phyloP scores from a whole-genome alignment of 2,797 vertebrate genomes.

The Psittacula derbiana region DNA sequence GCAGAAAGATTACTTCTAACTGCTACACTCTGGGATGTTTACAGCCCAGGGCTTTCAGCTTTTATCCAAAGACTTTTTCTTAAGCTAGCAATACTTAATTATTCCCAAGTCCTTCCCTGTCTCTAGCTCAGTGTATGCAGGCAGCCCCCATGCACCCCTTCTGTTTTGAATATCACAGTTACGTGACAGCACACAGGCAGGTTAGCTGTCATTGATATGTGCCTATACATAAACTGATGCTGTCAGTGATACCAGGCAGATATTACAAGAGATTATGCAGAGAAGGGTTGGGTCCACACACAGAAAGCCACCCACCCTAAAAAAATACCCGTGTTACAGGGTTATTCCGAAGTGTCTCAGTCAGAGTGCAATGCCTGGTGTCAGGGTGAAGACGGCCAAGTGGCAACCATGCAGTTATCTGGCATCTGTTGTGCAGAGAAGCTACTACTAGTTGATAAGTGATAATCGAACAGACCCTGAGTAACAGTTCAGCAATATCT shows the following conservation, averaged over 20 bases:
- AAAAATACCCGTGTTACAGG: too few relatives aligned
- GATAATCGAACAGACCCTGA: too few relatives aligned
- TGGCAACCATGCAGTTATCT: background rate
- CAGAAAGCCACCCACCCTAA: background rate
- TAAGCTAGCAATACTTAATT: background rate
- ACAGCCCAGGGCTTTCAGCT: background rate
- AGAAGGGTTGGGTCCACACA: background rate
- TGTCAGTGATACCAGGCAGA: background rate
- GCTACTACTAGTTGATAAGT: background rate
- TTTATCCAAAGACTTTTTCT: background rate
- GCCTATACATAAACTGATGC: background rate
- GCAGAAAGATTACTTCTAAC: background rate
- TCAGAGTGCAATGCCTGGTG: background rate
- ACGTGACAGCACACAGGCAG: background rate
- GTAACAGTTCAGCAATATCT: background rate
- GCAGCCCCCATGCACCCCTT: rapidly evolving
- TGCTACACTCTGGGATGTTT: background rate
- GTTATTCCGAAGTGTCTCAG: background rate
- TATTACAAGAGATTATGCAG: background rate
- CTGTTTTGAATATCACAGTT: background rate
- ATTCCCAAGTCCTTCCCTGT: background rate
- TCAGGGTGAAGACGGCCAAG: background rate
- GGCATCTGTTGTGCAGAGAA: background rate
- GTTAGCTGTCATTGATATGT: rapidly evolving
- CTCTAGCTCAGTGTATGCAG: background rate